phyloP scores from a whole-genome alignment of 2,797 vertebrate species.

The Paramormyrops hopkinsi region DNA sequence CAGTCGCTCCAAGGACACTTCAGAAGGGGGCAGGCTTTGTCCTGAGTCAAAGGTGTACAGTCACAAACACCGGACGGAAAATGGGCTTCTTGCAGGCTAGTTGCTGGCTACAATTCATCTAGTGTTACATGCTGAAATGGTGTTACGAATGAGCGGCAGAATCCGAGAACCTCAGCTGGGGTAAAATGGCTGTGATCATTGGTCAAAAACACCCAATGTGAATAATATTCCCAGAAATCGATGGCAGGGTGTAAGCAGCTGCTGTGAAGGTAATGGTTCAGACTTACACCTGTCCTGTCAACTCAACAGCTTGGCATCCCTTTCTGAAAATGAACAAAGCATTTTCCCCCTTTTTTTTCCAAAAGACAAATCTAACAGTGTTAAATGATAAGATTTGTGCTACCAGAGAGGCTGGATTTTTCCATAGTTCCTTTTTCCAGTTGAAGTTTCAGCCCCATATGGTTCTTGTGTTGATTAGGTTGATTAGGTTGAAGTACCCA shows the following conservation, averaged over 20 bases:
- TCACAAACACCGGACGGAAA: not conserved
- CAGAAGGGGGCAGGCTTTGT: not conserved
- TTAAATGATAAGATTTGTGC: not conserved
- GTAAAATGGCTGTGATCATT: not conserved
- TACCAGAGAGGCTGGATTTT: not conserved
- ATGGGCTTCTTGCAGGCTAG: not conserved
- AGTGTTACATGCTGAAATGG: not conserved
- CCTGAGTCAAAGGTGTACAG: not conserved
- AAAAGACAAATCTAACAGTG: not conserved
- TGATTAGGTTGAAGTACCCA: not conserved
- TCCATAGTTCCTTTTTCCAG: not conserved
- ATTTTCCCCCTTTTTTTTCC: not conserved
- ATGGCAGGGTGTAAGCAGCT: not conserved
- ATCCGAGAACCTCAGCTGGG: not conserved
- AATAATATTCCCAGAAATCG: not conserved
- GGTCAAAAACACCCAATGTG: not conserved
- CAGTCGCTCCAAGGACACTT: not conserved
- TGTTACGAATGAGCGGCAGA: not conserved
- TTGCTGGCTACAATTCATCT: not conserved
- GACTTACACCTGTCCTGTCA: not conserved
- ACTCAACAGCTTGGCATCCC: not conserved
- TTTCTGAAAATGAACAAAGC: not conserved
- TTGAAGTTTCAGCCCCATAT: not conserved
- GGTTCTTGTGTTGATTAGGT: not conserved
- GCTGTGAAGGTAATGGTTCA: not conserved